Evolutionary conservation across 2,113 vertebrate species (phyloP).

Genomic region (Leucopsar rothschildi): DNA sequence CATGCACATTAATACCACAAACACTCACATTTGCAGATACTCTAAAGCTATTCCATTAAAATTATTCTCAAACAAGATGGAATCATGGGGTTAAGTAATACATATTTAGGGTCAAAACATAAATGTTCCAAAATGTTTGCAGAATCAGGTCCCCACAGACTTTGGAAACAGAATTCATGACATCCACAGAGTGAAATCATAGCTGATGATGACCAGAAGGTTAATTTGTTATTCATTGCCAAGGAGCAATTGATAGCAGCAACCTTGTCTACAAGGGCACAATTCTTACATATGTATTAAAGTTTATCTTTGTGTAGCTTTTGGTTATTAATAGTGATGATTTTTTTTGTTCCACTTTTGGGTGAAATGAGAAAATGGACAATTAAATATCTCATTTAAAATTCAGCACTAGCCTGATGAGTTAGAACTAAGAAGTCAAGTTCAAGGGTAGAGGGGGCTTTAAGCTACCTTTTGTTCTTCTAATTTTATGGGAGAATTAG

Average conservation of each 20-base stretch:
- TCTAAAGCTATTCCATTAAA: background rate
- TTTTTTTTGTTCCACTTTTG: conserved; percentile 7
- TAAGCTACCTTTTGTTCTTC: background rate
- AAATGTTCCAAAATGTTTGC: background rate
- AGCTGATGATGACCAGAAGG: conserved; percentile 2
- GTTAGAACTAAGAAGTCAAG: background rate
- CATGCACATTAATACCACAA: background rate
- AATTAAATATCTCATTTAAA: conserved; percentile 37
- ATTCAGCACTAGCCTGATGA: background rate
- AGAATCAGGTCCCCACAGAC: background rate
- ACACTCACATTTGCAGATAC: background rate
- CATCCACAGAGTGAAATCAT: background rate
- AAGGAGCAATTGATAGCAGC: conserved; percentile 27
- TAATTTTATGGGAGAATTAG: background rate
- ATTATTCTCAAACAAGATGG: background rate
- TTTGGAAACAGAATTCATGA: background rate
- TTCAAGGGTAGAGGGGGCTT: background rate
- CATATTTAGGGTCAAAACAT: background rate
- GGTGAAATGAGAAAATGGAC: conserved; percentile 37
- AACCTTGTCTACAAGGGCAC: conserved; percentile 32
- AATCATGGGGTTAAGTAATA: background rate
- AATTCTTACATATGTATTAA: conserved; percentile 47
- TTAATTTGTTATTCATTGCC: conserved; percentile 30
- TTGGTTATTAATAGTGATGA: conserved; percentile 31
- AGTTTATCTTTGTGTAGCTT: conserved; percentile 23